phyloP scores from a whole-genome alignment of 2,888 invertebrate species.

The Ametastegia equiseti region DNA sequence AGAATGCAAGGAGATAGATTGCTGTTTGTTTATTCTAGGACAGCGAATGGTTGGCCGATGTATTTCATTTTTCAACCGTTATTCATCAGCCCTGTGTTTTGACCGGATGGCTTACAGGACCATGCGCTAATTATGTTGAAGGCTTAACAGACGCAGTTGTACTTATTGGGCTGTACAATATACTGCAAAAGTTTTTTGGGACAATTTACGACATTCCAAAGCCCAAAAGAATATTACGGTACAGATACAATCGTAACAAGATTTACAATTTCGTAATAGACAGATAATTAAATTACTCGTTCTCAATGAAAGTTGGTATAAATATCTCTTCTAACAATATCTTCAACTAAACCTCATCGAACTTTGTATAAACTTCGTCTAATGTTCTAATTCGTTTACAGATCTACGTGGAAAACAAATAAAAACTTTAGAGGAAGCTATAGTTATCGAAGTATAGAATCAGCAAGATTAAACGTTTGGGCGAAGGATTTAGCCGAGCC shows the following conservation, averaged over 20 bases:
- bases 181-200: constrained; percentile 79
- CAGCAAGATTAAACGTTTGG: constrained; percentile 77
- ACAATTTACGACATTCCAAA: constrained; percentile 76
- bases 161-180: constrained; percentile 76
- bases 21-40: constrained; percentile 59
- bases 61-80: constrained; percentile 84
- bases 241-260: constrained; percentile 49
- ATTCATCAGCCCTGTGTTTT: constrained; percentile 82
- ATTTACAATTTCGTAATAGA: not conserved
- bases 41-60: constrained; percentile 81
- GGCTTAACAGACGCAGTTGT: constrained; percentile 78
- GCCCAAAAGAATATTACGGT: constrained; percentile 79
- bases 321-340: too few species aligned
- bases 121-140: constrained; percentile 81
- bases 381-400: constrained; percentile 68
- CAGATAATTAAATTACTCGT: too few species aligned
- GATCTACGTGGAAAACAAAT: constrained; percentile 85
- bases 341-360: too few species aligned
- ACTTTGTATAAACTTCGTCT: not conserved
- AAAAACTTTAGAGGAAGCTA: constrained; percentile 86
- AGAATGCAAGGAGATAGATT: not conserved
- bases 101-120: constrained; percentile 85
- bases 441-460: constrained; percentile 79
- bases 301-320: too few species aligned
- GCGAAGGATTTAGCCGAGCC: constrained; percentile 80